These are phyloP conservation scores for Aeoliscus strigatus DNA, from an alignment of 2,797 vertebrate genomes.

Conservation along the genomic window DNA sequence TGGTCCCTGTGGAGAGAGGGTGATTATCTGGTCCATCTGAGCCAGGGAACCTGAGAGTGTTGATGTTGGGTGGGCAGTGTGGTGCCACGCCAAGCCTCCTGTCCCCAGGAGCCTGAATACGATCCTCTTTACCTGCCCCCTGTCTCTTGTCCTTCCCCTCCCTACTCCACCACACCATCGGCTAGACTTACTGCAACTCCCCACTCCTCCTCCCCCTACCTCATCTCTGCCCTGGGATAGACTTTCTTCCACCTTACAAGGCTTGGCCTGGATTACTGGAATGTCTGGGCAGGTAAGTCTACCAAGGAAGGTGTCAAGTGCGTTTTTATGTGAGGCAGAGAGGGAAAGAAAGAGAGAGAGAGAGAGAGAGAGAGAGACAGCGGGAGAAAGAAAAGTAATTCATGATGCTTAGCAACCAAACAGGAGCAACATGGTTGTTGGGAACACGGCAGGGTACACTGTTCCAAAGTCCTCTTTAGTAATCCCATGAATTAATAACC, in stretches of 20 bases:
- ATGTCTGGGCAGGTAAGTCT: conserved; percentile 70
- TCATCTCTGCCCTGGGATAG: conserved; percentile 66
- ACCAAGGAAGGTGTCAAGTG: conserved; percentile 60
- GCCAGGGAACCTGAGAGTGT: conserved; percentile 78
- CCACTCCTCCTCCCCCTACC: conserved; percentile 22
- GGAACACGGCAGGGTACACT: conserved; percentile 43
- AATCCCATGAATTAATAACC: conserved; percentile 68
- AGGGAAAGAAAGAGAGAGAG: conserved; percentile 1
- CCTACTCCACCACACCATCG: conserved; percentile 59
- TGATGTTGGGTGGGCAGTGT: conserved; percentile 79
- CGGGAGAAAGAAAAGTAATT: conserved; percentile 13
- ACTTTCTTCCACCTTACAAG: conserved; percentile 74
- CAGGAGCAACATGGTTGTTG: conserved; percentile 22
- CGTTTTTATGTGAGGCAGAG: conserved; percentile 32
- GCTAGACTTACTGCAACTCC: conserved; percentile 71
- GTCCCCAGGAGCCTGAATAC: conserved; percentile 78
- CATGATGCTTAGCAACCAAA: conserved; percentile 32
- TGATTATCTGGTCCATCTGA: conserved; percentile 80
- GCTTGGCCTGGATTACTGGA: conserved; percentile 65
- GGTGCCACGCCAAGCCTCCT: conserved; percentile 76
- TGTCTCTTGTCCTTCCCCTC: conserved; percentile 51
- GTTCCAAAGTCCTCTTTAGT: conserved; percentile 59
- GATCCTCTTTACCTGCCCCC: conserved; percentile 75
- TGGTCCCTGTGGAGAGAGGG: conserved; percentile 77
- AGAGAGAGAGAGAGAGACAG: conserved; percentile 4